Evolutionary conservation across 2,888 invertebrate genomes (phyloP).

Genomic region (Trachelus stipa): DNA sequence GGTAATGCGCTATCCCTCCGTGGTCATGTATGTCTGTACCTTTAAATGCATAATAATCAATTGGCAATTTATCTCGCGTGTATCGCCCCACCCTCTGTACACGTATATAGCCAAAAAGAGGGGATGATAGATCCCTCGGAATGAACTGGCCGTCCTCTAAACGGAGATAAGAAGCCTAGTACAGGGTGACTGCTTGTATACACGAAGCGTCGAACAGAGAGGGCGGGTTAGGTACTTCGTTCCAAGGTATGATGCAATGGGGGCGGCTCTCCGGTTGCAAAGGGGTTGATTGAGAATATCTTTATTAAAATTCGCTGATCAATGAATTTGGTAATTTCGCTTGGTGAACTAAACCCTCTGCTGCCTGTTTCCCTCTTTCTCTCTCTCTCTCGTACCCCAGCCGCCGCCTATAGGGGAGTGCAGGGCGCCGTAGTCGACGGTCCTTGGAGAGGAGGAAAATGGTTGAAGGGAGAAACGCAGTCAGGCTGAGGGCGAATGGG

Average conservation of each 20-base stretch:
- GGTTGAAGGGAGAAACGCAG: not conserved
- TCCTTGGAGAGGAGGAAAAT: not conserved
- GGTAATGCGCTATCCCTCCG: not conserved
- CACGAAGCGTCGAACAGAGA: not conserved
- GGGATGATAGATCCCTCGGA: slow-evolving; percentile 8
- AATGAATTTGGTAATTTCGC: slow-evolving; percentile 30
- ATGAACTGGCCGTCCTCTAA: slow-evolving; percentile 22
- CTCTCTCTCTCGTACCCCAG: not conserved
- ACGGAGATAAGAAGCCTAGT: slow-evolving; percentile 28
- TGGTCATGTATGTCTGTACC: not conserved
- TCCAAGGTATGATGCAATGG: not conserved
- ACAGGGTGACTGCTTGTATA: not conserved
- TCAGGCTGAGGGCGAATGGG: not conserved
- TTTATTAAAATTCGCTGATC: slow-evolving; percentile 36
- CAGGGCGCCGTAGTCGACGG: not conserved
- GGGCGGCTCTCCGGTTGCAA: not conserved
- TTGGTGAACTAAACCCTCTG: not conserved
- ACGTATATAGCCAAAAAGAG: slow-evolving; percentile 1
- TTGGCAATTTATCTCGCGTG: not conserved
- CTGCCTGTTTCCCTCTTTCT: not conserved
- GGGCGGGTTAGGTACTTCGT: not conserved
- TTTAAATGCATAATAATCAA: not conserved
- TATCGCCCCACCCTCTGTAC: not conserved
- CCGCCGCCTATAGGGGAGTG: not conserved
- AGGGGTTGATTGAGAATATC: slow-evolving; percentile 14